Percentiles rank a stretch among this genome's conserved stretches.
Conservation (phyloP, 2,797 vertebrate species). For the Pseudotriccus pelzelni region DNA sequence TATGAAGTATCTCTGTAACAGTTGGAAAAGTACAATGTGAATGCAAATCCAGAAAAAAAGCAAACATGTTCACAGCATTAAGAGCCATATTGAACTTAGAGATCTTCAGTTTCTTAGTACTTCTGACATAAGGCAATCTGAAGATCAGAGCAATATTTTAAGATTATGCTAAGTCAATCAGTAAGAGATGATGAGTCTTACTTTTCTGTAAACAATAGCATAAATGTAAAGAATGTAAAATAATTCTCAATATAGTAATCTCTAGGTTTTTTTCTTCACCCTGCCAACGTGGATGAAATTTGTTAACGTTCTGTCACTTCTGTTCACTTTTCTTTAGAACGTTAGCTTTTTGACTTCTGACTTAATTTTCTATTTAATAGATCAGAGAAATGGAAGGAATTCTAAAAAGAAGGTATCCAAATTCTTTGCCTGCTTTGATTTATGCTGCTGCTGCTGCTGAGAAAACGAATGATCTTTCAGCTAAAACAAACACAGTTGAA, state of each 20-base stretch:
- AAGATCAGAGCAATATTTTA: neutral
- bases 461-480: conserved; percentile 31
- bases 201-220: neutral
- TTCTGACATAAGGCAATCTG: neutral
- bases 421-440: conserved; percentile 91
- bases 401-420: conserved; percentile 85
- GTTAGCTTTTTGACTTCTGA: neutral
- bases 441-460: conserved; percentile 84
- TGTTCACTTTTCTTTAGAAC: neutral
- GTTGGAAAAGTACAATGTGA: neutral
- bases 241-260: neutral
- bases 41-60: neutral
- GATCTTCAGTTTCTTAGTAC: neutral
- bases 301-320: neutral
- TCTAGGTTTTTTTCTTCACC: neutral
- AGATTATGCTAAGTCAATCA: neutral
- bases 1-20: neutral
- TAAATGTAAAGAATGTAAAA: neutral
- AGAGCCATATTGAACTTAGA: neutral
- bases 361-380: conserved; percentile 52
- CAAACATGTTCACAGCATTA: neutral
- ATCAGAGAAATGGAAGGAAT: conserved; percentile 86
- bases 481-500: conserved; percentile 70
- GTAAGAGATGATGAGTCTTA: neutral
- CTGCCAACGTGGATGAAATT: neutral